Base-by-base conservation (phyloP, 2,797 vertebrate species). In the Sebastes matsubarae region DNA sequence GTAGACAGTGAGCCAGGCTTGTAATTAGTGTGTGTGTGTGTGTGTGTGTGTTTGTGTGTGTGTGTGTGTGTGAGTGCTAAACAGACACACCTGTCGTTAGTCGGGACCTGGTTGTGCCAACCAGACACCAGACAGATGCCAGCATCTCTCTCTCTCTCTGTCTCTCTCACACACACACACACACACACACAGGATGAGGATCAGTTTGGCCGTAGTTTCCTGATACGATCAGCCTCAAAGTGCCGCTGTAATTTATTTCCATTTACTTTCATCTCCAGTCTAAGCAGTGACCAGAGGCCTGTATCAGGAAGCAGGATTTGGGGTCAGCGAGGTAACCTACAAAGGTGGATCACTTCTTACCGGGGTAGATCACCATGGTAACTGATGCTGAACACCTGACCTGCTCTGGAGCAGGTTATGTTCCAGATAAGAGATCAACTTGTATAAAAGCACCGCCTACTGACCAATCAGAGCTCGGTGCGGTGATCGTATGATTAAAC, bases 21-120 rank as follows among this genome's bases (percentile, higher is more conserved):
- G 71, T 79, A 83, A 83, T 87, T 83, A 82, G 66, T 67, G 67
- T 69, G 52, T 66, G 59, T 36, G 34, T 36, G 34, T 36, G 34
- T 32, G 30, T 32, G 8, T 32, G 2, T 32, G 8, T 32, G 32
- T 30, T 2, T 30, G 7, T 65, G 64, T 11, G 10, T 36, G 34
- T 30, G 7, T 30, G 7, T 36, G 11, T 36, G 36, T 36, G 34
- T 74, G 38, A 46, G 68, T 59, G 64, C 71, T 70, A 59, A 72
- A 75, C 42, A 83, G 81, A 69, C 72, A 79, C 86, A 90, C 86
- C 84, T 84, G 84, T 83, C 74, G 8, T 68, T 55, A 14, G 78
- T 50, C 1, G 34, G 32, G n/a, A 14, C 18, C 58, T 30, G 11
- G 36, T 58, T 46, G 75, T 66, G 73, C 87, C 80, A 85, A 79